These are phyloP conservation scores for Enteromius anoplus DNA, from an alignment of 2,797 vertebrate genomes.

Conservation along the genomic window DNA sequence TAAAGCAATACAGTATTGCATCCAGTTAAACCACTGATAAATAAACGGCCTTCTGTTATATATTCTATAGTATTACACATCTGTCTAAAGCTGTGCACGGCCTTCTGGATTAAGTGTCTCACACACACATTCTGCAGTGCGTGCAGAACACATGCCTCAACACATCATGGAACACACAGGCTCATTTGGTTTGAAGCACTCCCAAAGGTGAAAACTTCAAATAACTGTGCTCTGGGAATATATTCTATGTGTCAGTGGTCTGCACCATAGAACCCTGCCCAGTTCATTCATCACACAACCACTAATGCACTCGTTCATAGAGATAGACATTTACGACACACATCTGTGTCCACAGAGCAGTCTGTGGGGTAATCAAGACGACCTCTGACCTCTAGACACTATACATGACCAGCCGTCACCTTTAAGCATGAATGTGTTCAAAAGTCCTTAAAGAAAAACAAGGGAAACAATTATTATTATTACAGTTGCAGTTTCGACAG, in stretches of 20 bases:
- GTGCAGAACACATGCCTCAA: slow-evolving; percentile 25
- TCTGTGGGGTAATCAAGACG: slow-evolving; percentile 44
- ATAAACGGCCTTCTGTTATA: background rate
- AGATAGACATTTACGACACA: slow-evolving; percentile 51
- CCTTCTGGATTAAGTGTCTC: slow-evolving; percentile 14
- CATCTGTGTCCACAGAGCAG: slow-evolving; percentile 46
- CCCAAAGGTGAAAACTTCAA: slow-evolving; percentile 55
- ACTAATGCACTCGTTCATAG: slow-evolving; percentile 47
- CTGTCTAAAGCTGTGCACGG: background rate
- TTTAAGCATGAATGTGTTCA: background rate
- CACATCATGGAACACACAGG: slow-evolving; percentile 36
- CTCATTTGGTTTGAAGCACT: slow-evolving; percentile 52
- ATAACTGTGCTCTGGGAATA: slow-evolving; percentile 31
- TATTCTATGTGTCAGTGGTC: slow-evolving; percentile 35
- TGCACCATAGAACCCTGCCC: slow-evolving; percentile 21
- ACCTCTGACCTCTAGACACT: slow-evolving; percentile 44
- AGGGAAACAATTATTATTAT: background rate
- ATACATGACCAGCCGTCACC: slow-evolving; percentile 27
- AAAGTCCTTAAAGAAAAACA: slow-evolving; percentile 21
- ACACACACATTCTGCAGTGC: slow-evolving; percentile 24
- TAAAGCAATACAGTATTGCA: background rate
- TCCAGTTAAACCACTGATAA: background rate
- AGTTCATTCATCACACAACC: slow-evolving; percentile 52
- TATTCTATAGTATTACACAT: background rate
- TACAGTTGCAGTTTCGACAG: background rate